Conservation (phyloP, 2,797 vertebrate genomes). For the Falco biarmicus region DNA sequence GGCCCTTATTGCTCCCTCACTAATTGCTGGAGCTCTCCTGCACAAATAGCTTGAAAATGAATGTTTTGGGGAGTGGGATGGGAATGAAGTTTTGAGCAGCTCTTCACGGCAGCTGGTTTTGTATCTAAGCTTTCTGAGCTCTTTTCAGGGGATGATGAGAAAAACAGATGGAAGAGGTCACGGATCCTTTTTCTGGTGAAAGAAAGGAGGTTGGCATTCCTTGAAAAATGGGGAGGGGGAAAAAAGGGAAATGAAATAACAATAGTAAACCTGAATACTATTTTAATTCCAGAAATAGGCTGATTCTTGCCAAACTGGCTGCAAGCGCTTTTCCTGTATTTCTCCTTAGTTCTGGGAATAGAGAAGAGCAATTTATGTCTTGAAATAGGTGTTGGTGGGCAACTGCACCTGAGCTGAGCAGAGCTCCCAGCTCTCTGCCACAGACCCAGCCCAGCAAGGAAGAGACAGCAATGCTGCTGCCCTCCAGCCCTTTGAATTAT, state of each 20-base stretch:
- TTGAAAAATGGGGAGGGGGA: background rate
- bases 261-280: background rate
- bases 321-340: background rate
- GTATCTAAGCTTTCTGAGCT: background rate
- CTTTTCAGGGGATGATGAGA: background rate
- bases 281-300: background rate
- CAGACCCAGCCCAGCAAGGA: background rate
- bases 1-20: background rate
- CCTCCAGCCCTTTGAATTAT: background rate
- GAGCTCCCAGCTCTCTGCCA: background rate
- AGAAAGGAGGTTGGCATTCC: background rate
- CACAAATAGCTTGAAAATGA: background rate
- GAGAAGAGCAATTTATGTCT: background rate
- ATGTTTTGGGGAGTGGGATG: background rate
- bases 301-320: background rate
- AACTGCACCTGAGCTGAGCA: background rate
- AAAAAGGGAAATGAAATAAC: background rate
- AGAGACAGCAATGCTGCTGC: accelerated
- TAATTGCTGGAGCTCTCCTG: background rate
- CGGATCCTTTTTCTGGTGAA: background rate
- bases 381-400: background rate
- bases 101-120: background rate
- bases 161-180: background rate
- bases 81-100: background rate
- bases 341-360: background rate